A percentile compares a stretch with the other conserved stretches of the same genome.
Conservation (phyloP, 2,113 vertebrate genomes). For the Entelurus aequoreus region DNA sequence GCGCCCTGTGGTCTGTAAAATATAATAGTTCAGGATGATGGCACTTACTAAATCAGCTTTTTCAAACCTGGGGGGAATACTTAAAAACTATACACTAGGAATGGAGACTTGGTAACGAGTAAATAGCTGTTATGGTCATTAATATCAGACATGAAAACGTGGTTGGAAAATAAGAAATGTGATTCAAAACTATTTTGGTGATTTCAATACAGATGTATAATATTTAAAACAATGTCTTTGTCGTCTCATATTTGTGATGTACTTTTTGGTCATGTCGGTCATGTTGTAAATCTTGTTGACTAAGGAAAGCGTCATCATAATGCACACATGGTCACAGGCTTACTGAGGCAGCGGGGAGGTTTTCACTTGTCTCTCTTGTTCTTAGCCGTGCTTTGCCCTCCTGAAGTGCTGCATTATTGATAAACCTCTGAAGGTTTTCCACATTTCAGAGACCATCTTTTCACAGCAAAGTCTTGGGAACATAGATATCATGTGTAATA, state of each 20-base stretch:
- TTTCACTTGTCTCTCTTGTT: conserved; percentile 20
- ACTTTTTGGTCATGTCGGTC: not conserved
- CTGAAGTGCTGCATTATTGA: conserved; percentile 42
- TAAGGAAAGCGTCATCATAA: conserved; percentile 10
- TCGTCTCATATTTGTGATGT: not conserved
- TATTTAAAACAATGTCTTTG: not conserved
- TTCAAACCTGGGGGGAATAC: too few species aligned
- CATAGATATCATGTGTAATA: not conserved
- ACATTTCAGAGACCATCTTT: conserved; percentile 7
- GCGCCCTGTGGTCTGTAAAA: too few species aligned
- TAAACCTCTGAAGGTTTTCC: conserved; percentile 37
- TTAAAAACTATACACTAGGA: too few species aligned
- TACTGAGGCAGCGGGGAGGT: conserved; percentile 11
- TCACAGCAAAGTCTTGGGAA: not conserved
- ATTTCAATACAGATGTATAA: not conserved
- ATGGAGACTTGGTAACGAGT: too few species aligned
- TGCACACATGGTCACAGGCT: conserved; percentile 10
- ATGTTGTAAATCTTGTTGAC: not conserved
- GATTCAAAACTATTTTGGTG: not conserved
- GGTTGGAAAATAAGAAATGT: too few species aligned
- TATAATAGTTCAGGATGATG: too few species aligned
- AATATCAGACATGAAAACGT: too few species aligned
- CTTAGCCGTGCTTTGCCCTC: conserved; percentile 18
- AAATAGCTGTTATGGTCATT: too few species aligned
- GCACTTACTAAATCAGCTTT: too few species aligned